These are phyloP conservation scores for Melangyna quadrimaculata DNA, from an alignment of 2,888 invertebrate species.

Conservation along the genomic window DNA sequence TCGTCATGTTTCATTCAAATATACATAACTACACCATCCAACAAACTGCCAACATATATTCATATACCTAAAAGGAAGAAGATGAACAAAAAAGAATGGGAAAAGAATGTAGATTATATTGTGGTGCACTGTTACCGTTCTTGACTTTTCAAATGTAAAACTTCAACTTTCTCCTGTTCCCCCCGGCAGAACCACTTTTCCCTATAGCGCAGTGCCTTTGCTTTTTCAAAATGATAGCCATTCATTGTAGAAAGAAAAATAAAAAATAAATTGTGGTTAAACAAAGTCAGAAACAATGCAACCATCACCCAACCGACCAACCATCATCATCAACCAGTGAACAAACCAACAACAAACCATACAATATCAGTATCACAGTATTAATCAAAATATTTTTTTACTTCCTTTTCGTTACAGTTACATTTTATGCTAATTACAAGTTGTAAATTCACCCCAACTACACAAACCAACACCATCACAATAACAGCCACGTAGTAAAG, in stretches of 20 bases:
- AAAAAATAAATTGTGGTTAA: constrained; percentile 2
- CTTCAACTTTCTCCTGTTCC: neutral
- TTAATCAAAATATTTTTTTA: constrained; percentile 64
- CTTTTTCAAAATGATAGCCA: constrained; percentile 27
- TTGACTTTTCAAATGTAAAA: constrained; percentile 57
- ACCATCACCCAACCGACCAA: neutral
- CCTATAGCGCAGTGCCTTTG: neutral
- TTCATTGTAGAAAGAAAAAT: constrained; percentile 32
- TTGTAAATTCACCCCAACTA: constrained; percentile 73
- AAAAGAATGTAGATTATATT: constrained; percentile 38
- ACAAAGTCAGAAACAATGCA: neutral
- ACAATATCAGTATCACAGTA: constrained; percentile 37
- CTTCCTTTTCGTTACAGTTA: constrained; percentile 75
- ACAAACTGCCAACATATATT: neutral
- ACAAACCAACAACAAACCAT: neutral
- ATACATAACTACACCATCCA: too few species aligned
- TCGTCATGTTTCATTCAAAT: constrained; percentile 50
- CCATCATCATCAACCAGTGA: too few species aligned
- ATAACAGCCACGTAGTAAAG: constrained; percentile 30
- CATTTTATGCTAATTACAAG: constrained; percentile 78
- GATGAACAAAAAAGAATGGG: neutral
- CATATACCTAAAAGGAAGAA: neutral
- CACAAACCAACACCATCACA: constrained; percentile 2
- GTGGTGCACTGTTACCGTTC: constrained; percentile 40
- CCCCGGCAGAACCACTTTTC: too few species aligned